phyloP scores from a whole-genome alignment of 1,140 invertebrate species.

The Lutraria rhynchaena region DNA sequence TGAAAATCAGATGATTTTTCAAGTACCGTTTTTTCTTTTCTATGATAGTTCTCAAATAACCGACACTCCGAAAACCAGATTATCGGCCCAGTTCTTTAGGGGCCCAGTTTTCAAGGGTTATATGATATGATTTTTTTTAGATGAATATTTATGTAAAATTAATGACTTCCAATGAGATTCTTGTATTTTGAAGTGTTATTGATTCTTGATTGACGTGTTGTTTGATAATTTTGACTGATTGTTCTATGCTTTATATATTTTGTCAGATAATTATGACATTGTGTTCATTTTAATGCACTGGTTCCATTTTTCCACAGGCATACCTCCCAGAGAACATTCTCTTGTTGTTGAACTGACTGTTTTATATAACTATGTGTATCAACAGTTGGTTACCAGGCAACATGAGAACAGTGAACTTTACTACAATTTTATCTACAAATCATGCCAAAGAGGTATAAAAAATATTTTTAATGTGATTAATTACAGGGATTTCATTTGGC shows the following conservation, averaged over 20 bases:
- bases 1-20: too few species aligned
- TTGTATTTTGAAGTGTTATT: not conserved
- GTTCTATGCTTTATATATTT: not conserved
- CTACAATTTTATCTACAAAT: not conserved
- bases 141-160: not conserved
- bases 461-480: too few species aligned
- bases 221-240: not conserved
- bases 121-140: too few species aligned
- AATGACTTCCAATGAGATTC: not conserved
- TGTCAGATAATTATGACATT: not conserved
- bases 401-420: too few species aligned
- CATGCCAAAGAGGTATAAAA: too few species aligned
- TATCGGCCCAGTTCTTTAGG: too few species aligned
- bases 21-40: too few species aligned
- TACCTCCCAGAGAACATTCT: constrained; percentile 2
- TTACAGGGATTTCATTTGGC: too few species aligned
- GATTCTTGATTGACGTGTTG: not conserved
- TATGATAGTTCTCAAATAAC: too few species aligned
- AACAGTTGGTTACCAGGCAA: not conserved
- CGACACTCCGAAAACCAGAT: too few species aligned
- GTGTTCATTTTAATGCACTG: not conserved
- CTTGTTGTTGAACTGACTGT: not conserved
- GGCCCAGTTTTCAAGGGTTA: too few species aligned
- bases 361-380: constrained; percentile 13
- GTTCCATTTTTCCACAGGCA: not conserved